Base-by-base conservation (phyloP, 2,888 invertebrate species). In the Ormia ochracea region DNA sequence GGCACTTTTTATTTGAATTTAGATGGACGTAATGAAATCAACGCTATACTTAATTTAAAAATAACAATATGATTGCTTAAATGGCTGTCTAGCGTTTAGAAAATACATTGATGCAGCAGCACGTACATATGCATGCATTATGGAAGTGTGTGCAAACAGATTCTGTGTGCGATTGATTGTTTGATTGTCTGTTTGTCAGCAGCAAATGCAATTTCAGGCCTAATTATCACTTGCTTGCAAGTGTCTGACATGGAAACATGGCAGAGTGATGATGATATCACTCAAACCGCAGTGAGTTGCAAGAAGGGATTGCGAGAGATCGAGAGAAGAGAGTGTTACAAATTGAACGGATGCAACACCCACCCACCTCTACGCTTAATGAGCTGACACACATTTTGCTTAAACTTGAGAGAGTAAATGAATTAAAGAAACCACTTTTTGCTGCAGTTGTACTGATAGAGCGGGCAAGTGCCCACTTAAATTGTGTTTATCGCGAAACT, bases 11-110 rank as follows among this genome's bases (percentile, higher is more conserved):
- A 76, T 76, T 63, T 76, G 72, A 68, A 80, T 76, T 76, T 80
- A 80, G 80, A 80, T 80, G 72, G 80, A 80, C 76, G 76, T 80
- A 80, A 80, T 80, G 80, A 80, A 80, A 80, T 80, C 80, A 80
- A 80, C 80, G 80, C 80, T 80, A 80, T 52, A 80, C 80, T 80
- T 80, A 80, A 80, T 80, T 76, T 80, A 80, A 76, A 80, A 73
- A 76, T 80, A 80, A 80, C 80, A 68, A 80, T 68, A 68, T 80
- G 80, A 80, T 80, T 76, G 72, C 63, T 41, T 58, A 52, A 33
- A 48, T 50, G 66, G 31, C 79, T 69, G 75, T 56, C 72, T 56
- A 33, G 52, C 59, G 45, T 36, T 63, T 66, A 45, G 48, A 48
- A 56, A 45, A 69, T n/a, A n/a, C n/a, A n/a, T 56, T 65, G 36